Percentiles rank a stretch among this genome's conserved stretches.
phyloP scores from a whole-genome alignment of 2,797 vertebrate genomes.

The Dicrostonyx torquatus region DNA sequence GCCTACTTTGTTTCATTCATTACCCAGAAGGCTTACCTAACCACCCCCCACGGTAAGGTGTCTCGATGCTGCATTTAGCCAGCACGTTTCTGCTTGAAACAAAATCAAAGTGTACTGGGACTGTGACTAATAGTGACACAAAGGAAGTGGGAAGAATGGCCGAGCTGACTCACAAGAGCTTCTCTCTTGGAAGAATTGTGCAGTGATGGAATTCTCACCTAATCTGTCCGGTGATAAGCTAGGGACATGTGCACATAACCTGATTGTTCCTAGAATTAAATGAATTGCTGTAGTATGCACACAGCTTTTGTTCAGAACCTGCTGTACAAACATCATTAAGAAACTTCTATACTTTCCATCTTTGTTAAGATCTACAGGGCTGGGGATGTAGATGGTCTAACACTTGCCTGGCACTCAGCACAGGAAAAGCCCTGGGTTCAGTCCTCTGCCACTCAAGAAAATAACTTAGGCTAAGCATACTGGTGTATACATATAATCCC shows the following conservation, averaged over 20 bases:
- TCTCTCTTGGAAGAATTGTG: neutral
- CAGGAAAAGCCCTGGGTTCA: neutral
- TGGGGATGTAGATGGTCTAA: neutral
- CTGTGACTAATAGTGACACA: neutral
- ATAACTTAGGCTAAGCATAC: neutral
- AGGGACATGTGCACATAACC: neutral
- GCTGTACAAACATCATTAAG: neutral
- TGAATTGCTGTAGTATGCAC: neutral
- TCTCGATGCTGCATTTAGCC: neutral
- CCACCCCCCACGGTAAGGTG: neutral
- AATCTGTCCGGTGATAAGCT: neutral
- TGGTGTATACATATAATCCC: neutral
- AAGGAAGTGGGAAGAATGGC: neutral
- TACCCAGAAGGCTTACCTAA: neutral
- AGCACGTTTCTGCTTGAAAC: neutral
- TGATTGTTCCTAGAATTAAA: neutral
- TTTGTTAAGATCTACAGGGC: neutral
- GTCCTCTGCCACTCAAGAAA: neutral
- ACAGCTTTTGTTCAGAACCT: conserved; percentile 47
- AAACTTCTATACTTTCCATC: conserved; percentile 6
- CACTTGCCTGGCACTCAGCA: neutral
- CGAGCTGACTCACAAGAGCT: neutral
- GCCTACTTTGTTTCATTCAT: neutral
- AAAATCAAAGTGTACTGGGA: neutral
- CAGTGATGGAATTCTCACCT: neutral